Conservation (phyloP, 2,888 invertebrate species). For the Archaeoteleia sp. region DNA sequence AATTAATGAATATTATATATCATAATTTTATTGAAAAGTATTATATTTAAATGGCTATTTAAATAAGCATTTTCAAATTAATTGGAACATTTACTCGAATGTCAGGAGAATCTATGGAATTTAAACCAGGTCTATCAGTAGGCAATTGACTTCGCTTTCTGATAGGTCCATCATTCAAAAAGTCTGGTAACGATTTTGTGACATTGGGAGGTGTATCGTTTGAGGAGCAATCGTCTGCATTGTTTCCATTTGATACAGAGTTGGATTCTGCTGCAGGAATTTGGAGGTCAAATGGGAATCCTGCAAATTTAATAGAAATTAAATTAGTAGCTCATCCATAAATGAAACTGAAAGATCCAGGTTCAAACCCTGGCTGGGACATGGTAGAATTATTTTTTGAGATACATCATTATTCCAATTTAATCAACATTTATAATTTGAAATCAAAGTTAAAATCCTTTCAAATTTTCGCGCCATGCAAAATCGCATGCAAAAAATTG, state of each 20-base stretch:
- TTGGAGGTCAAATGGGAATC: constrained; percentile 69
- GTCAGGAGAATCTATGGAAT: constrained; percentile 55
- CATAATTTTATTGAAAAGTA: no score
- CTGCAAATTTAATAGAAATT: constrained; percentile 36
- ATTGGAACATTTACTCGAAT: constrained; percentile 45
- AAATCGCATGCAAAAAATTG: no score
- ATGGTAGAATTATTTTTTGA: no score
- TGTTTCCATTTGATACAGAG: constrained; percentile 40
- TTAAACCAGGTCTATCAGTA: constrained; percentile 56
- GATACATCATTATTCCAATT: no score
- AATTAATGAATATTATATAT: constrained; percentile 19
- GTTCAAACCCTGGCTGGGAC: no score
- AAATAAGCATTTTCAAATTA: not conserved
- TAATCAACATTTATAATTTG: no score
- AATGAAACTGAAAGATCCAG: no score
- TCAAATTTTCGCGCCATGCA: no score
- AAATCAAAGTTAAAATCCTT: no score
- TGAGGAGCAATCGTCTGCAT: constrained; percentile 54
- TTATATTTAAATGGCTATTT: not conserved
- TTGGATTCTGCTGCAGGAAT: constrained; percentile 59
- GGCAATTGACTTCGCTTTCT: constrained; percentile 72
- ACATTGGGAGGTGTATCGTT: constrained; percentile 71
- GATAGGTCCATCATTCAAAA: constrained; percentile 82
- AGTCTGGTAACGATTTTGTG: constrained; percentile 81
- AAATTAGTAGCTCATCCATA: no score